phyloP scores from a whole-genome alignment of 2,888 invertebrate species.

The Myathropa florea region DNA sequence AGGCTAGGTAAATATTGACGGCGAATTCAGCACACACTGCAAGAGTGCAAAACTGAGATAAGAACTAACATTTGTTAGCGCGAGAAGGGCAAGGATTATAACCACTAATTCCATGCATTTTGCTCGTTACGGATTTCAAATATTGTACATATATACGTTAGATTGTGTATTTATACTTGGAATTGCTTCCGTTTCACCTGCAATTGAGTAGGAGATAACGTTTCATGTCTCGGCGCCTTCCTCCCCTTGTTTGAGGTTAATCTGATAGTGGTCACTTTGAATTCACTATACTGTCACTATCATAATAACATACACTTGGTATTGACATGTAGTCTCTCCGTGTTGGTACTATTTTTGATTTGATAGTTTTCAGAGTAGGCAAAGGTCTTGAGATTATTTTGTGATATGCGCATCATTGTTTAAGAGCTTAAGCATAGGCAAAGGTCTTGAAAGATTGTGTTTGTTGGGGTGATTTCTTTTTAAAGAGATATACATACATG shows the following conservation, averaged over 20 bases:
- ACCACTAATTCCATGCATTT: constrained; percentile 17
- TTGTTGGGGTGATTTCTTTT: constrained; percentile 6
- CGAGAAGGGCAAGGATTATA: constrained; percentile 59
- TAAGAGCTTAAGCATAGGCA: not conserved
- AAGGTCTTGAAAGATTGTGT: constrained; percentile 49
- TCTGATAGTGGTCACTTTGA: constrained; percentile 42
- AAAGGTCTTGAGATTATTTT: constrained; percentile 52
- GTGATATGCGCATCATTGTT: constrained; percentile 44
- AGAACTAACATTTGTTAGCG: constrained; percentile 13
- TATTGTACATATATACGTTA: not conserved
- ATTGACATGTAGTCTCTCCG: constrained; percentile 50
- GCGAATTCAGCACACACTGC: constrained; percentile 12
- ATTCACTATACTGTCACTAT: constrained; percentile 21
- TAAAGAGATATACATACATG: not conserved
- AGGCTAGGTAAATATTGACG: not conserved
- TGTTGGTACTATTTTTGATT: constrained; percentile 12
- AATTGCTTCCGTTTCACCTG: constrained; percentile 8
- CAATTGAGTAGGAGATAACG: constrained; percentile 15
- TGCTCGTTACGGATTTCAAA: not conserved
- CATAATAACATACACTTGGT: constrained; percentile 14
- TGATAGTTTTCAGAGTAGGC: constrained; percentile 25
- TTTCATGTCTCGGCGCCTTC: not conserved
- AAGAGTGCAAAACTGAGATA: constrained; percentile 37
- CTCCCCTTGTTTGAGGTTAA: not conserved
- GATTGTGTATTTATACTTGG: not conserved